Base-by-base conservation (phyloP, 2,113 vertebrate species). In the Monopterus albus region DNA sequence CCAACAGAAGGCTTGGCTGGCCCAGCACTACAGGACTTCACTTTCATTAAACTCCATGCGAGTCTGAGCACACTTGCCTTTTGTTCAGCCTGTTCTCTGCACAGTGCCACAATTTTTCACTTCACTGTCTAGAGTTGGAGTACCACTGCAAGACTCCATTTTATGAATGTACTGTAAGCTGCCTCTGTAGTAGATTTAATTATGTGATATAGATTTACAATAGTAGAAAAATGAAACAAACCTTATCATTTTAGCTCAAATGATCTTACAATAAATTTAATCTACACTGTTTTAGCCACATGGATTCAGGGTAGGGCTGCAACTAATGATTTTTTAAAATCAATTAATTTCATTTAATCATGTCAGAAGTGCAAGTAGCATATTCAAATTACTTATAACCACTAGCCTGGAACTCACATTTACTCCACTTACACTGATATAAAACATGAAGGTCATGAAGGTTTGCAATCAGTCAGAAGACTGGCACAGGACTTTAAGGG, bases 21-120 rank as follows among this genome's bases (percentile, higher is more conserved):
- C 57, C 26, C 64, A 14, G 38, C 72, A 21, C 75, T 51, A 72
- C 77, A 72, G 71, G 86, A 75, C 66, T 49, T 70, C 40, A 26
- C 79, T 74, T 80, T 73, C 66, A 87, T 84, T 78, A 71, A 79
- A 78, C 62, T 79, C 65, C 50, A 61, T 61, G 65, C 64, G 62
- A 61, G 79, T 64, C 62, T 62, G 53, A 33, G 67, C 43, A 53
- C 21, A 51, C 42, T 47, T 20, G 23, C 33, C 60, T 67, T n/a
- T 64, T 66, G 75, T 72, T 63, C 42, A 43, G 47, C 12, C 43
- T 36, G 57, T 43, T 72, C 33, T 82, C 74, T 62, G 50, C 68
- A 49, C 63, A 64, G 62, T 38, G 8, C 2, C 25, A 1, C 18
- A 23, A 15, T 77, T 53, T 77, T 67, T 77, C 72, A 78, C 35